A percentile compares a stretch with the other conserved stretches of the same genome.
Conservation (phyloP, 2,113 vertebrate genomes). For the Centropristis striata region DNA sequence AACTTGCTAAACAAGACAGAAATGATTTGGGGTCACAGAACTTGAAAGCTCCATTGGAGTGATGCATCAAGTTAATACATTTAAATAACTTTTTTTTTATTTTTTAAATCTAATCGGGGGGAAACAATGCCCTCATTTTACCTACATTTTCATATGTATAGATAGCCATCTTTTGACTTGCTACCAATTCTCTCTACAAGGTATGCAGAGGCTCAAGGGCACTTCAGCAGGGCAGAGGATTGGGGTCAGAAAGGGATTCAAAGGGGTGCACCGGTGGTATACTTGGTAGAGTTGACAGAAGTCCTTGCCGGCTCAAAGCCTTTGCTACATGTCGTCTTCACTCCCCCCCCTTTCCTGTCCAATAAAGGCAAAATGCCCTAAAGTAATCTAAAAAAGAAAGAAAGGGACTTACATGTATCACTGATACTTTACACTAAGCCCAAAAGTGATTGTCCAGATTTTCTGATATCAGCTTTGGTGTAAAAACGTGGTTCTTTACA, state of each 20-base stretch:
- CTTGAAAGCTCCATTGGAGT: constrained; percentile 28
- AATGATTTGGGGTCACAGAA: background rate
- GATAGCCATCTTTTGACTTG: background rate
- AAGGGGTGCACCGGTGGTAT: background rate
- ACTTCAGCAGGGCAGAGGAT: constrained; percentile 34
- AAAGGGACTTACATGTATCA: background rate
- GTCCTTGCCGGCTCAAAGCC: too few species aligned
- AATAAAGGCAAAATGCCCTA: too few species aligned
- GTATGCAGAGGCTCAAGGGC: constrained; percentile 18
- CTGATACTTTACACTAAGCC: background rate
- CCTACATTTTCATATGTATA: background rate
- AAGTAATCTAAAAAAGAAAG: background rate
- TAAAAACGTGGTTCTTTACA: background rate
- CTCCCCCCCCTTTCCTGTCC: too few species aligned
- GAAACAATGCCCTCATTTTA: constrained; percentile 1
- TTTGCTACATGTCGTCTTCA: too few species aligned
- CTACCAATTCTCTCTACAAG: background rate
- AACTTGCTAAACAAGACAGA: background rate
- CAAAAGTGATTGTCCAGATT: background rate
- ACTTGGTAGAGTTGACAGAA: too few species aligned
- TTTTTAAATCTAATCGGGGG: background rate
- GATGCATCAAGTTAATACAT: constrained; percentile 3
- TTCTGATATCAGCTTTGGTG: background rate
- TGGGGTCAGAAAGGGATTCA: background rate
- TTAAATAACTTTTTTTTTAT: background rate